Percentiles rank a stretch among this genome's conserved stretches.
phyloP scores from a whole-genome alignment of 2,888 invertebrate species.

The Gortyna flavago region DNA sequence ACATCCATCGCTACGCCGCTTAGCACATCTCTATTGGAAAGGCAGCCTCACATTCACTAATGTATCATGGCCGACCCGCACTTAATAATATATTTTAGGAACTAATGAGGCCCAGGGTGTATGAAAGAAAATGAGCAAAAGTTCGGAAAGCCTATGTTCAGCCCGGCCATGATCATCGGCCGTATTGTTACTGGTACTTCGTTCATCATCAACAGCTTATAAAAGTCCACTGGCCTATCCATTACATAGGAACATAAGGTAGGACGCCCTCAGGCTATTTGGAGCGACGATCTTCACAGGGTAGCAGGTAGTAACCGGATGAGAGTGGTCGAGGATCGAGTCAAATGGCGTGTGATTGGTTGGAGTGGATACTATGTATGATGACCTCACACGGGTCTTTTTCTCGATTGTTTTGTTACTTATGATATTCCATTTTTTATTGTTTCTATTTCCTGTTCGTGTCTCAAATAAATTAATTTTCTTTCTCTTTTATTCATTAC shows the following conservation, averaged over 20 bases:
- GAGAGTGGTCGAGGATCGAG: no score
- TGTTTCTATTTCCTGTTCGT: neutral
- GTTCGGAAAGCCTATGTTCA: neutral
- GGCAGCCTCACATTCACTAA: neutral
- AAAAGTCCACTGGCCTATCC: neutral
- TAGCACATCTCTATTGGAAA: neutral
- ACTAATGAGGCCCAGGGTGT: neutral
- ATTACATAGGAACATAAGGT: no score
- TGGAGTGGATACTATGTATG: no score
- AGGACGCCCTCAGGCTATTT: no score
- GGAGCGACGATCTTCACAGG: no score
- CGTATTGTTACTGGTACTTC: neutral
- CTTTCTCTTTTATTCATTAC: neutral
- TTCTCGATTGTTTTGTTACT: neutral
- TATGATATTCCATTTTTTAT: neutral
- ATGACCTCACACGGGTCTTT: neutral
- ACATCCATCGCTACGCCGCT: neutral
- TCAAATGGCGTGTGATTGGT: no score
- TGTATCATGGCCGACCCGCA: neutral
- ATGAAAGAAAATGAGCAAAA: neutral
- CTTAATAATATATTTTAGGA: neutral
- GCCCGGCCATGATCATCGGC: neutral
- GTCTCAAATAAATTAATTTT: no score
- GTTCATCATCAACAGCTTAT: neutral
- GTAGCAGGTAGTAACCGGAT: no score